Conservation (phyloP, 2,113 vertebrate genomes). For the Upupa epops region DNA sequence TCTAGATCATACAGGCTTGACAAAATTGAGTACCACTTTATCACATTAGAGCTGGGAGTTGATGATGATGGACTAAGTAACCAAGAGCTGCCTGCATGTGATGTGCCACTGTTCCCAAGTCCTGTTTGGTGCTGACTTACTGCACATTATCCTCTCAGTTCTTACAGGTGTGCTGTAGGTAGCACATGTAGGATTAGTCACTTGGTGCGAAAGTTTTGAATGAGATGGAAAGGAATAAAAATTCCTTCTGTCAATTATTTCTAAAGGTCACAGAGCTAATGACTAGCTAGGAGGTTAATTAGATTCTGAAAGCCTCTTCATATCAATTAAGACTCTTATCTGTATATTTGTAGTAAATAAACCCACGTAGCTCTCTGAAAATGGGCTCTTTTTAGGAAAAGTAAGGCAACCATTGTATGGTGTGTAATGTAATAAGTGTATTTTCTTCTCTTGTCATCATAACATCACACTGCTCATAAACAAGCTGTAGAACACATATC, state of each 20-base stretch:
- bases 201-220: conserved; percentile 77
- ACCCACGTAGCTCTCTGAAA: conserved; percentile 47
- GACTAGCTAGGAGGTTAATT: conserved; percentile 96
- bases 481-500: background rate
- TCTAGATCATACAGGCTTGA: background rate
- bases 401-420: conserved; percentile 1
- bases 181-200: conserved; percentile 63
- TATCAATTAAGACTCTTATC: conserved; percentile 77
- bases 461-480: conserved; percentile 25
- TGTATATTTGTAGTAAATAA: conserved; percentile 78
- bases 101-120: conserved; percentile 56
- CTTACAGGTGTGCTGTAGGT: conserved; percentile 66
- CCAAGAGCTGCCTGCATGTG: conserved; percentile 44
- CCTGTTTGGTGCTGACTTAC: conserved; percentile 74
- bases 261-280: conserved; percentile 98
- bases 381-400: conserved; percentile 54
- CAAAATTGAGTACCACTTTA: background rate
- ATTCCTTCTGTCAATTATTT: conserved; percentile 92
- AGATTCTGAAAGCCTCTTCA: conserved; percentile 91
- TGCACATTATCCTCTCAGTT: conserved; percentile 70
- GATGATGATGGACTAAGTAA: background rate
- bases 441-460: conserved; percentile 14
- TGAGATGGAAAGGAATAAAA: conserved; percentile 65
- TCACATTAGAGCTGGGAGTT: background rate
- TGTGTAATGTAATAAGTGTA: conserved; percentile 16